These are phyloP conservation scores for Cinara cedri DNA, from an alignment of 2,888 invertebrate species.

Conservation along the genomic window DNA sequence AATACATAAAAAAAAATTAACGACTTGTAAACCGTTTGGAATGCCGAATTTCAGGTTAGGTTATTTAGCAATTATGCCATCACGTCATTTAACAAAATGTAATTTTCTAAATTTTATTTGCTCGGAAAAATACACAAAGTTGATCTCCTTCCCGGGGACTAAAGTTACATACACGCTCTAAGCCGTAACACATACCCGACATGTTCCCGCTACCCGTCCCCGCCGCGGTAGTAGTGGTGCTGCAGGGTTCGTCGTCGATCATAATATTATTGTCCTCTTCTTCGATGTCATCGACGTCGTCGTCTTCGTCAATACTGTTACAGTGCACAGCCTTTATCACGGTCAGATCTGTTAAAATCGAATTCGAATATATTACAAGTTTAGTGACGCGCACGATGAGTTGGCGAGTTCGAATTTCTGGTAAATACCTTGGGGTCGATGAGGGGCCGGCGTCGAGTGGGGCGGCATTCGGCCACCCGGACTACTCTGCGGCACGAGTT, in stretches of 20 bases:
- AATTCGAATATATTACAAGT: background rate
- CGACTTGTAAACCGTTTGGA: too few relatives aligned
- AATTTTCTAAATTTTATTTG: too few relatives aligned
- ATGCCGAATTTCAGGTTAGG: too few relatives aligned
- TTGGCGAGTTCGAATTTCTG: too few relatives aligned
- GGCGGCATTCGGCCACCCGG: slow-evolving; percentile 62
- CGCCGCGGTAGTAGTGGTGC: slow-evolving; percentile 3
- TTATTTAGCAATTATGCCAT: too few relatives aligned
- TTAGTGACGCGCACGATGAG: too few relatives aligned
- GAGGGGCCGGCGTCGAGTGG: slow-evolving; percentile 64
- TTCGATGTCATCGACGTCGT: slow-evolving; percentile 22
- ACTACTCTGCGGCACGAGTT: slow-evolving; percentile 72
- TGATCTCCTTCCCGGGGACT: too few relatives aligned
- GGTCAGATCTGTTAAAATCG: slow-evolving; percentile 30
- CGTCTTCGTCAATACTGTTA: slow-evolving; percentile 29
- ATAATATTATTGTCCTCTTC: slow-evolving; percentile 41
- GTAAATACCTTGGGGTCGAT: slow-evolving; percentile 59
- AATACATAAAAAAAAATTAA: too few relatives aligned
- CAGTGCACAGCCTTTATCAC: slow-evolving; percentile 17
- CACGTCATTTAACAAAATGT: too few relatives aligned
- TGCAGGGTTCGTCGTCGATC: slow-evolving; percentile 46
- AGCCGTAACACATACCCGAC: background rate
- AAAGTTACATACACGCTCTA: too few relatives aligned
- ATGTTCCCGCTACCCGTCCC: background rate
- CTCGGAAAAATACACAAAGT: too few relatives aligned